Percentiles rank a stretch among this genome's conserved stretches.
These are phyloP conservation scores for Volucella inflata DNA, from an alignment of 2,888 invertebrate genomes.

Conservation along the genomic window DNA sequence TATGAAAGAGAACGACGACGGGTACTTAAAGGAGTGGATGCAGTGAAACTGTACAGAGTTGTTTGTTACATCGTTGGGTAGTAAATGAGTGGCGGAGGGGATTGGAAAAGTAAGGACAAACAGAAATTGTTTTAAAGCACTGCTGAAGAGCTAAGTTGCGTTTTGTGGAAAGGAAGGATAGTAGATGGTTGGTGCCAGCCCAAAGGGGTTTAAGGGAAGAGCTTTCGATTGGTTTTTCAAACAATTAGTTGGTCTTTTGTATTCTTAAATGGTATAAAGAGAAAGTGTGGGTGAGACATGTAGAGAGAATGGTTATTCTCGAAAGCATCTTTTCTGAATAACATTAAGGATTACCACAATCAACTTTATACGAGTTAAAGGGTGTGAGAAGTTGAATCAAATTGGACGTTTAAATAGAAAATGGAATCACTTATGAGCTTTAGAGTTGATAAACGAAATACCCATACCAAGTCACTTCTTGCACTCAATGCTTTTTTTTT, in stretches of 20 bases:
- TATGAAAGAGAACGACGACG: conserved; percentile 4
- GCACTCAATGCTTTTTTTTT: too few species aligned
- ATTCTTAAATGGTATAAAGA: conserved; percentile 4
- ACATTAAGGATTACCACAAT: too few species aligned
- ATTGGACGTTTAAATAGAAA: too few species aligned
- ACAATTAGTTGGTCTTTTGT: conserved; percentile 63
- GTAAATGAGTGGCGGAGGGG: conserved; percentile 9
- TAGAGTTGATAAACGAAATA: too few species aligned
- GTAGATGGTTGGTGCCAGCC: conserved; percentile 8
- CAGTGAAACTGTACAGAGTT: conserved; percentile 27
- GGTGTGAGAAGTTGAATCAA: too few species aligned
- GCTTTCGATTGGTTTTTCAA: conserved; percentile 62
- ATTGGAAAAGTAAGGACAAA: conserved; percentile 50
- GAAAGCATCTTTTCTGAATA: too few species aligned
- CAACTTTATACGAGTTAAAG: too few species aligned
- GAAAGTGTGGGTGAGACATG: neutral
- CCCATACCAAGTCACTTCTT: too few species aligned
- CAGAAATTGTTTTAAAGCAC: conserved; percentile 58
- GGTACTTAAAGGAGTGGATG: conserved; percentile 56
- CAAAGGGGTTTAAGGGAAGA: conserved; percentile 39
- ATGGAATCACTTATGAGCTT: too few species aligned
- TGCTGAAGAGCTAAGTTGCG: conserved; percentile 63
- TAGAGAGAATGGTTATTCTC: too few species aligned
- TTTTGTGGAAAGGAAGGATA: conserved; percentile 50
- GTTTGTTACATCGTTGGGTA: neutral